These are phyloP conservation scores for Megamerina dolium DNA, from an alignment of 2,888 invertebrate genomes.

Conservation along the genomic window DNA sequence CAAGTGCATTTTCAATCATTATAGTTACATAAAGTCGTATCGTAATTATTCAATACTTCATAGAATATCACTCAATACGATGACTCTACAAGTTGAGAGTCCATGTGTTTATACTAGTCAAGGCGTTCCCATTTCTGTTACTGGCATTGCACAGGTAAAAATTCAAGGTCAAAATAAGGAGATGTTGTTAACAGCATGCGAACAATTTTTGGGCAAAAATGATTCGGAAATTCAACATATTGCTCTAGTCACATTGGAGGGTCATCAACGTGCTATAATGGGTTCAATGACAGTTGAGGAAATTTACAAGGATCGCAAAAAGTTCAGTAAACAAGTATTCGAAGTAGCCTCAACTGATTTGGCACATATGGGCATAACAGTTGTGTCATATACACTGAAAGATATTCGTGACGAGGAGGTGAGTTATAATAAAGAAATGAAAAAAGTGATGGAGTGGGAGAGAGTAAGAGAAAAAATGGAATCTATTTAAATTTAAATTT, in stretches of 20 bases:
- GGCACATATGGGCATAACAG: constrained; percentile 94
- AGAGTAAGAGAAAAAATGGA: too few relatives aligned
- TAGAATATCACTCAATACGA: constrained; percentile 92
- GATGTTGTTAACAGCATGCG: constrained; percentile 77
- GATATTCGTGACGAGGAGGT: constrained; percentile 95
- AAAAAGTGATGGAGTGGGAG: too few relatives aligned
- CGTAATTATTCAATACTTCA: too few relatives aligned
- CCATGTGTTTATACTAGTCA: constrained; percentile 94
- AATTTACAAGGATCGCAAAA: constrained; percentile 92
- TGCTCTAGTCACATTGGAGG: constrained; percentile 85
- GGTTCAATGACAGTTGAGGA: constrained; percentile 96
- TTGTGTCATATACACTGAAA: constrained; percentile 90
- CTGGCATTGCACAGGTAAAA: constrained; percentile 94
- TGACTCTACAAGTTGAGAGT: constrained; percentile 94
- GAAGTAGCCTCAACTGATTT: constrained; percentile 92
- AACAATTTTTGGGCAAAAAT: constrained; percentile 85
- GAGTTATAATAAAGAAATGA: too few relatives aligned
- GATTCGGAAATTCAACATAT: constrained; percentile 86
- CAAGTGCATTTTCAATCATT: background rate
- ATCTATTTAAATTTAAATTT: too few relatives aligned
- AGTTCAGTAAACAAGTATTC: constrained; percentile 90
- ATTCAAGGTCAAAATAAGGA: constrained; percentile 70
- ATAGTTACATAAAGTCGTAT: background rate
- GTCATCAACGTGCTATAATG: constrained; percentile 93
- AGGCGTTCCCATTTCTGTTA: constrained; percentile 94